Evolutionary conservation across 2,113 vertebrate species (phyloP).

Genomic region (Jacana jacana): DNA sequence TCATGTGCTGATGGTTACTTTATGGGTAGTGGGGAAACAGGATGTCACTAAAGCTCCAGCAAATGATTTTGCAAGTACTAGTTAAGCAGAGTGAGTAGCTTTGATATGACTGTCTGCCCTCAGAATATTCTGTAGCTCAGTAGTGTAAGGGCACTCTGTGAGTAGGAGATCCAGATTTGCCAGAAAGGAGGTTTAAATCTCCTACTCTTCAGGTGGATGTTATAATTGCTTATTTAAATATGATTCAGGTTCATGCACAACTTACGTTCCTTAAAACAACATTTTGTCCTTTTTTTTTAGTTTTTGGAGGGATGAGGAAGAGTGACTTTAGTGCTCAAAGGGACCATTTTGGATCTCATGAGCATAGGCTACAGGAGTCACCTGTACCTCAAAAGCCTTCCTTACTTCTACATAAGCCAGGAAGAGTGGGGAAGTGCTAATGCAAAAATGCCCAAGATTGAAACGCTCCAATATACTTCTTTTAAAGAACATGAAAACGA

Average conservation of each 20-base stretch:
- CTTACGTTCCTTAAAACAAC: not conserved
- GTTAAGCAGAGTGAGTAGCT: not conserved
- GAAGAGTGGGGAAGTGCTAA: not conserved
- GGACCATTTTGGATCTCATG: not conserved
- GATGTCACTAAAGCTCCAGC: not conserved
- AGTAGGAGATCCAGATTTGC: not conserved
- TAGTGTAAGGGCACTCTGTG: not conserved
- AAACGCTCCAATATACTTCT: not conserved
- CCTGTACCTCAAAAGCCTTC: not conserved
- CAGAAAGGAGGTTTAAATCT: not conserved
- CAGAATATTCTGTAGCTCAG: not conserved
- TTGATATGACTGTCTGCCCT: not conserved
- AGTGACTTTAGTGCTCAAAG: not conserved
- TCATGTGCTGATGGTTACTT: slow-evolving; percentile 3
- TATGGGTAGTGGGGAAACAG: not conserved
- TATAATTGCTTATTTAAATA: not conserved
- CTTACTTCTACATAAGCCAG: not conserved
- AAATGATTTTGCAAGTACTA: not conserved
- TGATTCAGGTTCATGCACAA: not conserved
- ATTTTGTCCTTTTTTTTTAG: not conserved
- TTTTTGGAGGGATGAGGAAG: not conserved
- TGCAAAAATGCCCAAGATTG: rapidly evolving
- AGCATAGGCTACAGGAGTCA: not conserved
- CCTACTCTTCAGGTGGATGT: not conserved
- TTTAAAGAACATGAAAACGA: not conserved